Percentiles rank a stretch among this genome's conserved stretches.
These are phyloP conservation scores for Cerastis rubricosa DNA, from an alignment of 2,888 invertebrate genomes.

Conservation along the genomic window DNA sequence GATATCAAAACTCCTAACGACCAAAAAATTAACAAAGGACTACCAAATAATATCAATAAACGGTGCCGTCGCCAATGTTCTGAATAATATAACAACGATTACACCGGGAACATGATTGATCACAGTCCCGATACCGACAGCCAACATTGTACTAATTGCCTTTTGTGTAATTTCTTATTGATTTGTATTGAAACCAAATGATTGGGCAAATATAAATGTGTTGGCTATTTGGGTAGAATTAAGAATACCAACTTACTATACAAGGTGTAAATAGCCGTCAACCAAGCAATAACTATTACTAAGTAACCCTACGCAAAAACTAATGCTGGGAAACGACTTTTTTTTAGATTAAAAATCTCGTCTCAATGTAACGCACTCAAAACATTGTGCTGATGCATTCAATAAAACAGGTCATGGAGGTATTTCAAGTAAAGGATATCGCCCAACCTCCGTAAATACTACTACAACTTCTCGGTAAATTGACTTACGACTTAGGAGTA, in stretches of 20 bases:
- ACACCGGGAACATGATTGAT: constrained; percentile 50
- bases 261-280: too few species aligned
- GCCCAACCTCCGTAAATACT: too few species aligned
- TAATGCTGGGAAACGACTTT: too few species aligned
- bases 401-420: too few species aligned
- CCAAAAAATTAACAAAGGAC: background rate
- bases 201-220: background rate
- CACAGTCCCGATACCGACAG: constrained; percentile 15
- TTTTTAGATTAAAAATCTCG: too few species aligned
- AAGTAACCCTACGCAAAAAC: too few species aligned
- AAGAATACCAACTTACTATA: background rate
- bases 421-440: too few species aligned
- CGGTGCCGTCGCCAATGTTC: constrained; percentile 2
- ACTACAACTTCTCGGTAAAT: too few species aligned
- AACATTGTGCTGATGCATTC: too few species aligned
- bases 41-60: constrained; percentile 29
- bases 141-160: constrained; percentile 39
- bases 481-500: too few species aligned
- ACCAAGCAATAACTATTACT: too few species aligned
- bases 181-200: constrained; percentile 23
- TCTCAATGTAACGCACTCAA: too few species aligned
- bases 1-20: background rate
- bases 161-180: constrained; percentile 25
- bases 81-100: constrained; percentile 34
- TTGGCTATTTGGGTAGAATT: background rate